Evolutionary conservation across 1,140 invertebrate genomes (phyloP).

Genomic region (Sitophilus oryzae): DNA sequence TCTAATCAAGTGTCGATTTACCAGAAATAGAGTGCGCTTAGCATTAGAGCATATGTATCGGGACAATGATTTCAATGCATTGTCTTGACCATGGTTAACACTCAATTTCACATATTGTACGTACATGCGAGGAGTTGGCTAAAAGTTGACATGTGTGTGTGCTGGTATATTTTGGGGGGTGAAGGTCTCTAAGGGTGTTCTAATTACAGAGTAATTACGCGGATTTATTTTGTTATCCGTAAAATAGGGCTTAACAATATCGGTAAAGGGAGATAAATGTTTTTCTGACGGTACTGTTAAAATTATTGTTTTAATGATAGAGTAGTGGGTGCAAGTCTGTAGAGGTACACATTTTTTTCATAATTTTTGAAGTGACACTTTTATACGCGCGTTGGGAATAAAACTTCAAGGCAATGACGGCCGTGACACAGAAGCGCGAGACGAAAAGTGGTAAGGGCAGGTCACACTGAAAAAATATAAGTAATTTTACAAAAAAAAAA

Average conservation of each 20-base stretch:
- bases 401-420: too few relatives aligned
- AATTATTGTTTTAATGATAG: too few relatives aligned
- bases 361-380: too few relatives aligned
- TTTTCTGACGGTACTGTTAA: too few relatives aligned
- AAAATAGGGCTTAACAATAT: neutral
- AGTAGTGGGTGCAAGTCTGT: too few relatives aligned
- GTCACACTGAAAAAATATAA: too few relatives aligned
- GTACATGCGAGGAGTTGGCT: neutral
- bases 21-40: constrained; percentile 9
- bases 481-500: too few relatives aligned
- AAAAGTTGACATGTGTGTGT: constrained; percentile 18
- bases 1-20: constrained; percentile 40
- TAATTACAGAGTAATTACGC: constrained; percentile 15
- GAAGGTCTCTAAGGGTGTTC: neutral
- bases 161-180: constrained; percentile 2
- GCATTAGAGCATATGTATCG: constrained; percentile 28
- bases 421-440: too few relatives aligned
- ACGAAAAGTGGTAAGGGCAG: too few relatives aligned
- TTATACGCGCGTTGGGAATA: too few relatives aligned
- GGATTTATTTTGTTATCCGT: neutral
- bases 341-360: too few relatives aligned
- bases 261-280: too few relatives aligned
- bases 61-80: constrained; percentile 18
- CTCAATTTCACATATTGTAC: constrained; percentile 43
- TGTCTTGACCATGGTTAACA: constrained; percentile 34